Evolutionary conservation across 2,797 vertebrate species (phyloP).

Genomic region (Paramormyrops hopkinsi): DNA sequence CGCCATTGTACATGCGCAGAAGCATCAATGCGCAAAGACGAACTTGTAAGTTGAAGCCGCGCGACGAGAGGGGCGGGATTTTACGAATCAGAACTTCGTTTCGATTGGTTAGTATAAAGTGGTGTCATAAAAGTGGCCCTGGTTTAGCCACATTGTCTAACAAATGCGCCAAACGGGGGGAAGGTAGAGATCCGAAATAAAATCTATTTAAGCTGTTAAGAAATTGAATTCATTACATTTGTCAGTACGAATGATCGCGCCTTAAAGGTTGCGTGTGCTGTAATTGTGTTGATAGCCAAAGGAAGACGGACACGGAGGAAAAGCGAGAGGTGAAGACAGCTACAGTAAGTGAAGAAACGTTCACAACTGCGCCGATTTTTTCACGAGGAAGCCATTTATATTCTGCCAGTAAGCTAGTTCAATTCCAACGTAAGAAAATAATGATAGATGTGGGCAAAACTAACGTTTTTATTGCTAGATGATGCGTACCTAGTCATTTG

Average conservation of each 20-base stretch:
- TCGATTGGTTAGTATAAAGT: slow-evolving; percentile 34
- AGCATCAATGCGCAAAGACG: slow-evolving; percentile 29
- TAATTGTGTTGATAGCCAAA: not conserved
- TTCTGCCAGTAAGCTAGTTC: not conserved
- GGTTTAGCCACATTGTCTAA: slow-evolving; percentile 43
- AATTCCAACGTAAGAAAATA: not conserved
- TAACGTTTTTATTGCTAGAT: not conserved
- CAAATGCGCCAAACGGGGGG: slow-evolving; percentile 27
- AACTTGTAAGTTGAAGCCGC: slow-evolving; percentile 39
- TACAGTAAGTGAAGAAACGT: slow-evolving; percentile 21
- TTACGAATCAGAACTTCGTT: not conserved
- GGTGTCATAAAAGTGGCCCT: slow-evolving; percentile 34
- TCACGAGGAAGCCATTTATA: slow-evolving; percentile 26
- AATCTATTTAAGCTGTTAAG: not conserved
- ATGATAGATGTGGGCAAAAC: not conserved
- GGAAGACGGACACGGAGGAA: slow-evolving; percentile 6
- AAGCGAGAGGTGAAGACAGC: not conserved
- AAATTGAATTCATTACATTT: not conserved
- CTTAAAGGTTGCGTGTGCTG: not conserved
- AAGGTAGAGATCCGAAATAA: slow-evolving; percentile 14
- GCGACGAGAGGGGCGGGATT: slow-evolving; percentile 39
- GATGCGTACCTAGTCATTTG: not conserved
- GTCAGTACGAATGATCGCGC: not conserved
- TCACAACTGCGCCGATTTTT: slow-evolving; percentile 20
- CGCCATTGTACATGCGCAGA: slow-evolving; percentile 38